Conservation (phyloP, 2,888 invertebrate genomes). For the Cerceris rybyensis region DNA sequence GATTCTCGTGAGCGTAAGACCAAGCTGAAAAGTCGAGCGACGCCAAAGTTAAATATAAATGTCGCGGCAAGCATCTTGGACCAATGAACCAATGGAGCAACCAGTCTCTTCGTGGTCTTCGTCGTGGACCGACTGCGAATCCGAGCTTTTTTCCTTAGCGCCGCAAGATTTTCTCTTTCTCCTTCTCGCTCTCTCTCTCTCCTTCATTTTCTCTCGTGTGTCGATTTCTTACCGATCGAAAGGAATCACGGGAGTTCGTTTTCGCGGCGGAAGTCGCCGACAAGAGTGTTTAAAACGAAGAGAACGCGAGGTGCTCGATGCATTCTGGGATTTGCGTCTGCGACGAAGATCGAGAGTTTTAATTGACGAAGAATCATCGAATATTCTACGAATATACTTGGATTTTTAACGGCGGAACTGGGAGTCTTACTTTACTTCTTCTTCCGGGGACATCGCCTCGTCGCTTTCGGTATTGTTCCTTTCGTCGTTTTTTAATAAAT, state of each 20-base stretch:
- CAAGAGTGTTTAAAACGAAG: not conserved
- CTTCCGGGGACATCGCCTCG: slow-evolving; percentile 4
- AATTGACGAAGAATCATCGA: slow-evolving; percentile 11
- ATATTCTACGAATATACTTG: not conserved
- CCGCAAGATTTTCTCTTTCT: not conserved
- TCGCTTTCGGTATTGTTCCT: not conserved
- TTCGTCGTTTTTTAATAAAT: not conserved
- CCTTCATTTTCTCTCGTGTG: no score
- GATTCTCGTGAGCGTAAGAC: slow-evolving; percentile 34
- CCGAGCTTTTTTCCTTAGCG: not conserved
- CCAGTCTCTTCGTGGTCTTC: slow-evolving; percentile 80
- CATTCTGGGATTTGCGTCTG: slow-evolving; percentile 12
- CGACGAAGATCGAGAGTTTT: slow-evolving; percentile 27
- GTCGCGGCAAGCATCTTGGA: slow-evolving; percentile 78
- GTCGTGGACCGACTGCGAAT: slow-evolving; percentile 71
- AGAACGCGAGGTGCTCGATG: slow-evolving; percentile 3
- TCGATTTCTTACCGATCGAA: no score
- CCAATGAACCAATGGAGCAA: slow-evolving; percentile 75
- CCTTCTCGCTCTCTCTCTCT: no score
- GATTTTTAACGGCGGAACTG: slow-evolving; percentile 17
- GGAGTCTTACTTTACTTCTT: slow-evolving; percentile 18
- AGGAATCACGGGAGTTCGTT: no score
- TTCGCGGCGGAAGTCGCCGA: no score
- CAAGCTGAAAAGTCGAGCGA: slow-evolving; percentile 48
- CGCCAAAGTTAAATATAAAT: slow-evolving; percentile 82